Evolutionary conservation across 1,140 invertebrate species (phyloP).

Genomic region (Solenopsis invicta): DNA sequence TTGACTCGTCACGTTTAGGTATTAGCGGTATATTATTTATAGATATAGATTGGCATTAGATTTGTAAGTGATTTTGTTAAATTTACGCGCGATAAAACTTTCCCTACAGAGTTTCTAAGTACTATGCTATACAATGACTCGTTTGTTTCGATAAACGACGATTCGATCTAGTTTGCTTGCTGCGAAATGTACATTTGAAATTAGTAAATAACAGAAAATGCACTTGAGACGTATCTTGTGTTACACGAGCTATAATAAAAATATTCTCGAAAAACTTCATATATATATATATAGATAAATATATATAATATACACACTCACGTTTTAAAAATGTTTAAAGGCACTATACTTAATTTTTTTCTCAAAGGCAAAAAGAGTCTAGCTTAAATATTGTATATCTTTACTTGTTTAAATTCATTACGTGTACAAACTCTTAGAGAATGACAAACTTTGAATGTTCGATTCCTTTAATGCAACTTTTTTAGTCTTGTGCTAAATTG

Average conservation of each 20-base stretch:
- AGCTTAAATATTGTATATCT: background rate
- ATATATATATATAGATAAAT: background rate
- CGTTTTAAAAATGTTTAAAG: conserved; percentile 24
- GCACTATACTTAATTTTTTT: conserved; percentile 34
- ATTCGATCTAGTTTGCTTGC: conserved; percentile 23
- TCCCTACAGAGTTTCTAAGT: conserved; percentile 17
- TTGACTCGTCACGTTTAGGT: conserved; percentile 15
- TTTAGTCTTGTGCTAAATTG: conserved; percentile 2
- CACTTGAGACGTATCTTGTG: conserved; percentile 22
- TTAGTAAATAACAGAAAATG: conserved; percentile 13
- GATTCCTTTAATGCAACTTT: background rate
- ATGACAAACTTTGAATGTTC: background rate
- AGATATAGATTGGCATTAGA: conserved; percentile 28
- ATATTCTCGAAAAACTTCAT: background rate
- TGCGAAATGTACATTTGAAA: conserved; percentile 36
- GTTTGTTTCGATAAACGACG: conserved; percentile 4
- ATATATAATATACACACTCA: background rate
- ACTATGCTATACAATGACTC: background rate
- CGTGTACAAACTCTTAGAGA: background rate
- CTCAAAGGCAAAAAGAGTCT: background rate
- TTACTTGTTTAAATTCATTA: conserved; percentile 1
- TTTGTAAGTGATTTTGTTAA: conserved; percentile 33
- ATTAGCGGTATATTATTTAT: conserved; percentile 37
- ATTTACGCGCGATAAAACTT: conserved; percentile 12
- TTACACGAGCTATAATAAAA: conserved; percentile 17